Evolutionary conservation across 2,113 vertebrate genomes (phyloP).

Genomic region (Nematolebias whitei): DNA sequence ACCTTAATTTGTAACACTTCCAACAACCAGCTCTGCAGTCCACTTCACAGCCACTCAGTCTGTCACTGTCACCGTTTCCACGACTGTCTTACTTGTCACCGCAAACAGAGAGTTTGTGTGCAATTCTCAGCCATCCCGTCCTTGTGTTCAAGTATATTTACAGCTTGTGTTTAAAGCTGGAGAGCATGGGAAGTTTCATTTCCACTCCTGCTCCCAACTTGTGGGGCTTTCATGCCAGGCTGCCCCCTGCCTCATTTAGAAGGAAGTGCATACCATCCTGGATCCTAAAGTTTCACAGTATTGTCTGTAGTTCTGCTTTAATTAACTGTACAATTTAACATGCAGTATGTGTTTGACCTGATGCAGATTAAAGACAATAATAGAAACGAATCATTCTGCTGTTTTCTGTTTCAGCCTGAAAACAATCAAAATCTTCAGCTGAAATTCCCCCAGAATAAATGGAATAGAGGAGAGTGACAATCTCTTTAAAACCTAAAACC

Average conservation of each 20-base stretch:
- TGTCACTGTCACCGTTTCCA: conserved; percentile 68
- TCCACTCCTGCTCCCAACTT: conserved; percentile 33
- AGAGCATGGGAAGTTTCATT: conserved; percentile 41
- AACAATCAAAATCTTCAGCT: conserved; percentile 28
- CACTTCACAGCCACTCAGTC: conserved; percentile 73
- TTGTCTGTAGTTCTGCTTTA: not conserved
- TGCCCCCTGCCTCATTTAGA: conserved; percentile 75
- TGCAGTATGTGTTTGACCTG: not conserved
- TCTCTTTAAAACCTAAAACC: conserved; percentile 11
- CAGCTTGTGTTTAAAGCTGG: conserved; percentile 35
- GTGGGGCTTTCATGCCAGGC: conserved; percentile 61
- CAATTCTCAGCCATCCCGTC: conserved; percentile 42
- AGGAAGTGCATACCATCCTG: conserved; percentile 18
- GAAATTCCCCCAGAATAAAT: conserved; percentile 52
- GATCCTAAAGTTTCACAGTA: not conserved
- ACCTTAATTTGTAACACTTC: conserved; percentile 77
- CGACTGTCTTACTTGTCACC: conserved; percentile 28
- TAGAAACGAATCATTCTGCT: conserved; percentile 2
- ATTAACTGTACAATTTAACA: conserved; percentile 9
- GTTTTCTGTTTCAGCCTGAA: conserved; percentile 9
- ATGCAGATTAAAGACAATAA: conserved; percentile 1
- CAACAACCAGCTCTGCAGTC: conserved; percentile 67
- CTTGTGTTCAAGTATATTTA: conserved; percentile 42
- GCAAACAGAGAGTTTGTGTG: conserved; percentile 10
- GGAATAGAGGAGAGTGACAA: conserved; percentile 28